A percentile compares a stretch with the other conserved stretches of the same genome.
These are phyloP conservation scores for Gobius niger DNA, from an alignment of 2,113 vertebrate species.

Conservation along the genomic window DNA sequence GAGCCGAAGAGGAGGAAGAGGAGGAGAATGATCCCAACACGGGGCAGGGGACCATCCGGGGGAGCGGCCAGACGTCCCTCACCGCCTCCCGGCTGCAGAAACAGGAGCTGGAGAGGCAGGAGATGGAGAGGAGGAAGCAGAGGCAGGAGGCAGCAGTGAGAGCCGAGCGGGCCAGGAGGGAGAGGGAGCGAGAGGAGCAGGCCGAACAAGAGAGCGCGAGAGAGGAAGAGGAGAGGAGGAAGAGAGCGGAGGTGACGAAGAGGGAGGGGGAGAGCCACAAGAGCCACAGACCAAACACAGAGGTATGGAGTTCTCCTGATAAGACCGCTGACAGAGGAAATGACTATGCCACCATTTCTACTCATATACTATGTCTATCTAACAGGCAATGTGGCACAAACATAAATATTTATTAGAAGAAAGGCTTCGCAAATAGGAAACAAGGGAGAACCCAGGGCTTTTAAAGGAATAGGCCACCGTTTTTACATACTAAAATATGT, in stretches of 20 bases:
- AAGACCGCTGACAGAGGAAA: too few relatives aligned
- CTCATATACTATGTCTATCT: too few relatives aligned
- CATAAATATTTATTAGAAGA: too few relatives aligned
- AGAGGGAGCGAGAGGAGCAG: conserved; percentile 36
- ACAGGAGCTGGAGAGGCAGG: conserved; percentile 36
- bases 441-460: too few relatives aligned
- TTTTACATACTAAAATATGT: too few relatives aligned
- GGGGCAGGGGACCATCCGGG: neutral
- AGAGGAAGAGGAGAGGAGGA: conserved; percentile 29
- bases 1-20: conserved; percentile 41
- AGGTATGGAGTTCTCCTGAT: neutral
- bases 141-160: conserved; percentile 22
- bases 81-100: conserved; percentile 24
- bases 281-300: neutral
- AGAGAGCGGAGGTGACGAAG: conserved; percentile 18
- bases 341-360: too few relatives aligned
- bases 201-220: neutral
- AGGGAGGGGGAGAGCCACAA: conserved; percentile 34
- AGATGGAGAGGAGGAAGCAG: conserved; percentile 50
- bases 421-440: too few relatives aligned
- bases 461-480: too few relatives aligned
- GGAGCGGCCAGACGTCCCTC: neutral
- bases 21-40: conserved; percentile 32
- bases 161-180: conserved; percentile 38
- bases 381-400: too few relatives aligned